Conservation (phyloP, 1,140 invertebrate species). For the Vollenhovia emeryi region DNA sequence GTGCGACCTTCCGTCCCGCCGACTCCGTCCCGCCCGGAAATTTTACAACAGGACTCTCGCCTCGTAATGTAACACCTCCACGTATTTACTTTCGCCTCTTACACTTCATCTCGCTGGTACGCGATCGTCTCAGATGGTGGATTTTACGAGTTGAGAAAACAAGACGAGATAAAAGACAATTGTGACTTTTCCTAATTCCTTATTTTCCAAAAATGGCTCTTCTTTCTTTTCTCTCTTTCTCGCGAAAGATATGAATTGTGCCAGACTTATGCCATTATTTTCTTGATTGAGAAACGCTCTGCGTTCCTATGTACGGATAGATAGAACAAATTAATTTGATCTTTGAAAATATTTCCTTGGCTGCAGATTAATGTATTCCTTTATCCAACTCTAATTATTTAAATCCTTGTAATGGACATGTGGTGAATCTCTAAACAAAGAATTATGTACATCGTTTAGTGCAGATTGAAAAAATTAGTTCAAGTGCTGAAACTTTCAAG, state of each 20-base stretch:
- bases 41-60: slow-evolving; percentile 47
- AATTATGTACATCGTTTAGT: background rate
- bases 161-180: background rate
- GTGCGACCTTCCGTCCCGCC: slow-evolving; percentile 56
- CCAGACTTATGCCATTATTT: background rate
- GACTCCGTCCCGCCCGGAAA: slow-evolving; percentile 42
- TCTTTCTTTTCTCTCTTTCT: background rate
- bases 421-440: background rate
- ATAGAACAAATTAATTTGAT: background rate
- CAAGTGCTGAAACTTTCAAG: background rate
- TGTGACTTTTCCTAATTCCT: background rate
- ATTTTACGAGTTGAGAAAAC: slow-evolving; percentile 22
- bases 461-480: background rate
- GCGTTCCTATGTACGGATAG: background rate
- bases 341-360: background rate
- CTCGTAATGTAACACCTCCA: slow-evolving; percentile 30
- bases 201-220: background rate
- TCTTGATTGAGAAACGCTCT: background rate
- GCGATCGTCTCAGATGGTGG: background rate
- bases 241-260: background rate
- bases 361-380: background rate
- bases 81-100: slow-evolving; percentile 22
- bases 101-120: background rate
- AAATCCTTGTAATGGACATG: background rate
- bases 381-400: background rate